Base-by-base conservation (phyloP, 2,113 vertebrate genomes). In the Chaenogobius annularis region DNA sequence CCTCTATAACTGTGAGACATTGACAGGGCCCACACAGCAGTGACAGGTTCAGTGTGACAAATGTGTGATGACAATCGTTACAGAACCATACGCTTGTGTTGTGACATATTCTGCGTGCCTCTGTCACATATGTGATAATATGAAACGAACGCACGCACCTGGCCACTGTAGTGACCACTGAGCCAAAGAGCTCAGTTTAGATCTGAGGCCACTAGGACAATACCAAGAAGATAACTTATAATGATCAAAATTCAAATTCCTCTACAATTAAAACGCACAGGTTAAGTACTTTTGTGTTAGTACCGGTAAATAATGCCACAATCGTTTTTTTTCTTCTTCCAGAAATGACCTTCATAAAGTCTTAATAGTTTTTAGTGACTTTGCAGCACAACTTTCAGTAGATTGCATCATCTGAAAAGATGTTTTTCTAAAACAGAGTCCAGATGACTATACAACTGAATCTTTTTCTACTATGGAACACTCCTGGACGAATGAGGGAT, bases 101-200 rank as follows among this genome's bases (percentile, higher is more conserved):
- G 69, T 54, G 89, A 83, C 85, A 89, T 88, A 76, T 84, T 76
- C 74, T 80, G 69, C 56, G 14, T 78, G 83, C 87, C 82, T 74
- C 62, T 50, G 81, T 81, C 74, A 79, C 68, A 73, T 74, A 63
- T 31, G 44, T 66, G 63, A 37, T 68, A 15, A 12, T 73, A 64
- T 61, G 63, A 75, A 66, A 20, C 1, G 37, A 23, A 86, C 1
- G 17, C 19, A 17, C 31, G 0, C 80, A 90, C 85, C 75, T 81
- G 69, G 56, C 70, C 43, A 61, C 22, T 72, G 65, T 31, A 62
- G 37, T 77, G 61, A 65, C 69, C 20, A n/a, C n/a, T n/a, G n/a
- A n/a, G n/a, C 35, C 35, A 40, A 1, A 35, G 13, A 59, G 22
- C 10, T 10, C 3, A 10, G 3, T 55, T 55, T 20, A 55, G 8